Base-by-base conservation (phyloP, 1,140 invertebrate species). In the Diabrotica undecimpunctata region DNA sequence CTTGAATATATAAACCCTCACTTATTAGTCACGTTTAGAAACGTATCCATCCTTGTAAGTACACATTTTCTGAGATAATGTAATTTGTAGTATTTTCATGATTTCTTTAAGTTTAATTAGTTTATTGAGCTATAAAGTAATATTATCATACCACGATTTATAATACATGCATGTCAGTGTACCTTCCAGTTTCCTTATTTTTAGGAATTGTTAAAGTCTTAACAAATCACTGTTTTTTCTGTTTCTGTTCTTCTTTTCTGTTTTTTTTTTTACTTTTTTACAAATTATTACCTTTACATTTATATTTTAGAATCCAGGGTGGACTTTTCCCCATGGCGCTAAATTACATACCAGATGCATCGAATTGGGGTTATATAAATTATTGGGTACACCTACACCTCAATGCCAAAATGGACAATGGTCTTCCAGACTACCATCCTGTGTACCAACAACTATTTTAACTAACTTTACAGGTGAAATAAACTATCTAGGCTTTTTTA, bases 331-430 rank as follows among this genome's bases (percentile, higher is more conserved):
- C 25, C 88, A 91, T 75, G 87, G 87, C n/a, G 87, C 91, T 14
- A 83, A 84, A 64, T 81, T 93, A 54, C 83, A 84, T 74, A 81
- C 88, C 0, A 82, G 91, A 61, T 95, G 92, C 79, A 84, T 86
- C 61, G 89, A 93, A 72, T 79, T 94, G 61, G 92, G 92, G 10
- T 82, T 91, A 67, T 94, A 92, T 78, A 94, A 94, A 78, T 82
- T 94, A 66, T 77, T 90, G 59, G 85, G 92, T 62, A 82, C 89
- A 70, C 79, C 86, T 11, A 76, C 81, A 64, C 79, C 91, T 2
- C 82, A 86, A 5, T 95, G 92, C 77, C 87, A 88, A 51, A 92
- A 95, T 72, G 91, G 91, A 0, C 81, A 83, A 25, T 95, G 92
- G 92, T 86, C 83, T 7, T 82, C 85, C 0, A 83, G 87, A 63